Percentiles rank a stretch among this genome's conserved stretches.
Conservation (phyloP, 2,888 invertebrate species). For the Scaptodrosophila latifasciaeformis region DNA sequence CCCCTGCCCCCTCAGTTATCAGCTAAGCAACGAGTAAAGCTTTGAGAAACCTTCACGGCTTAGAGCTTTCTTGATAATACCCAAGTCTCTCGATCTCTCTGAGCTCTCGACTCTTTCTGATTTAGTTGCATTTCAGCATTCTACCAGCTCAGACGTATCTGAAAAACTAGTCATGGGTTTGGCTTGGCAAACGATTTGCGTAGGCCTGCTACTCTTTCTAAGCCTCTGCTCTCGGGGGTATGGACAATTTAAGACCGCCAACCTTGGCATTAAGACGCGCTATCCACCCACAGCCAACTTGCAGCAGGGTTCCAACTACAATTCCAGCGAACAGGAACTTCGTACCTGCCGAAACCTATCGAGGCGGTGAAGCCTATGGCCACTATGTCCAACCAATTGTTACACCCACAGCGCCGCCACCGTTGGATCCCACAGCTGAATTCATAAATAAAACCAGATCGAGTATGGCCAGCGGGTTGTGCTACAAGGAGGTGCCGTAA, state of each 20-base stretch:
- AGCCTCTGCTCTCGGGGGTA: conserved; percentile 19
- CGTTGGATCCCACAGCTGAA: conserved; percentile 66
- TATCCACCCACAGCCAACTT: conserved; percentile 48
- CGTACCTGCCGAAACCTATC: conserved; percentile 60
- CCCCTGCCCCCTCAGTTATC: too few relatives aligned
- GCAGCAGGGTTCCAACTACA: conserved; percentile 33
- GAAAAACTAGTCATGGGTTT: conserved; percentile 9
- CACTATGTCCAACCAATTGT: conserved; percentile 42
- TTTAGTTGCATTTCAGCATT: conserved; percentile 7
- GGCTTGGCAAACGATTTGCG: not conserved
- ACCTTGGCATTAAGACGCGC: conserved; percentile 65
- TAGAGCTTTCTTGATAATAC: too few relatives aligned
- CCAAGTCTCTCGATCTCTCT: conserved; percentile 9
- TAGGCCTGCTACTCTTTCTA: conserved; percentile 14
- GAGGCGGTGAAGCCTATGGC: conserved; percentile 35
- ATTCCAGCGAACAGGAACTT: conserved; percentile 33
- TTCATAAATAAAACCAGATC: conserved; percentile 73
- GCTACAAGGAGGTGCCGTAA: conserved; percentile 75
- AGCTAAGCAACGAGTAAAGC: too few relatives aligned
- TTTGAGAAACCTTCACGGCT: too few relatives aligned
- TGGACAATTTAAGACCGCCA: conserved; percentile 60
- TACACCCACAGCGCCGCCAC: conserved; percentile 46
- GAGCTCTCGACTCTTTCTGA: conserved; percentile 42
- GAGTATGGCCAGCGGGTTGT: conserved; percentile 71
- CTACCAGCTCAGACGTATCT: too few relatives aligned